These are phyloP conservation scores for Drosophila lowei DNA, from an alignment of 1,140 invertebrate species.

Conservation along the genomic window DNA sequence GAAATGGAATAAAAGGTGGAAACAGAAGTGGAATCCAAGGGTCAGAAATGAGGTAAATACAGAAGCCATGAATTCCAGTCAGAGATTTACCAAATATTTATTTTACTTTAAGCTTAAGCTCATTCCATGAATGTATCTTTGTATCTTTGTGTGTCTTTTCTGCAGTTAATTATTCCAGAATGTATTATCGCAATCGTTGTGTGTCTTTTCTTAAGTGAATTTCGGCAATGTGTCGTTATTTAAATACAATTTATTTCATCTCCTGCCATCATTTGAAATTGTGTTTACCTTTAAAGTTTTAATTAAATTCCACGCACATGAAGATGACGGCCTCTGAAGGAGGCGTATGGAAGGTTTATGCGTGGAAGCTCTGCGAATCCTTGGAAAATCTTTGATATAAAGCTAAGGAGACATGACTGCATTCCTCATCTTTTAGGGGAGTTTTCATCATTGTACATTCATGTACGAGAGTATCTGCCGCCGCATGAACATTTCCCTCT, in stretches of 20 bases:
- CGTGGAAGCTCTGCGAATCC: not conserved
- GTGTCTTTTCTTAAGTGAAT: no score
- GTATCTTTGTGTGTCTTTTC: not conserved
- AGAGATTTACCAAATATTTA: constrained; percentile 31
- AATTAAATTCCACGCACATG: constrained; percentile 65
- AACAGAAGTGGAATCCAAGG: constrained; percentile 1
- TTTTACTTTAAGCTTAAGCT: constrained; percentile 14
- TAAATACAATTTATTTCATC: constrained; percentile 63
- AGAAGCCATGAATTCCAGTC: constrained; percentile 17
- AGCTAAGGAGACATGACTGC: no score
- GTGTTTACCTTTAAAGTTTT: constrained; percentile 66
- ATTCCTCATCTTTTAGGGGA: no score
- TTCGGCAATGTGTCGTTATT: constrained; percentile 66
- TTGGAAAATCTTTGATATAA: no score
- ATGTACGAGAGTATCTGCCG: constrained; percentile 16
- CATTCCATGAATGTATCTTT: constrained; percentile 45
- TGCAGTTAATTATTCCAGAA: not conserved
- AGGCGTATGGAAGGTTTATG: constrained; percentile 24
- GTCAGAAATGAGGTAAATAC: constrained; percentile 20
- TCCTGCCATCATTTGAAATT: constrained; percentile 25
- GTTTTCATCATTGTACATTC: no score
- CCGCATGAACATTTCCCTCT: constrained; percentile 23
- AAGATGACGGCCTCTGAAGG: not conserved
- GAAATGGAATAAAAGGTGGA: constrained; percentile 41
- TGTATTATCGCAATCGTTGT: not conserved